phyloP scores from a whole-genome alignment of 1,140 invertebrate genomes.

The Trachymyrmex septentrionalis region DNA sequence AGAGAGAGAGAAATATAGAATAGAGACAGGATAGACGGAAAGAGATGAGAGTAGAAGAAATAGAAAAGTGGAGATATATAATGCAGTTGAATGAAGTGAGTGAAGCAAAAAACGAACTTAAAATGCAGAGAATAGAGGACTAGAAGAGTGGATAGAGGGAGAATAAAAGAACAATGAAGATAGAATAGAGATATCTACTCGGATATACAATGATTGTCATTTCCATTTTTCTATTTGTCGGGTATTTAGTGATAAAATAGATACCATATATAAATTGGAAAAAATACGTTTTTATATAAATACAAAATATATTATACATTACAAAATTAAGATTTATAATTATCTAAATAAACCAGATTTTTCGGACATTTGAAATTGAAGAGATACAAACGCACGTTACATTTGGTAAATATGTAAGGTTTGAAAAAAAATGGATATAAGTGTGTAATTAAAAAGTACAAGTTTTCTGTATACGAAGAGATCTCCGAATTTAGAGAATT shows the following conservation, averaged over 20 bases:
- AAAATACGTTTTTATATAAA: not conserved
- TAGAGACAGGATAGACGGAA: not conserved
- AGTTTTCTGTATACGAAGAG: not conserved
- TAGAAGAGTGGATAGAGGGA: not conserved
- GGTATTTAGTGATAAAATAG: not conserved
- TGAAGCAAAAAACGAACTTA: not conserved
- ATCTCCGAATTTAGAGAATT: not conserved
- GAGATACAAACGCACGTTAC: not conserved
- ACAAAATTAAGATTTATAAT: not conserved
- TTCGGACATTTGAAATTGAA: not conserved
- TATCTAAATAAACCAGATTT: not conserved
- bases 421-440: not conserved
- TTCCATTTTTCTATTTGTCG: not conserved
- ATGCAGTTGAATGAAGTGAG: constrained; percentile 1
- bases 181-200: not conserved
- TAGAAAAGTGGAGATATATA: constrained; percentile 16
- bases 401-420: not conserved
- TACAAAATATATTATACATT: not conserved
- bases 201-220: not conserved
- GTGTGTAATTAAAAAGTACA: not conserved
- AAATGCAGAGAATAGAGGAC: not conserved
- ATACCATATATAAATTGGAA: not conserved
- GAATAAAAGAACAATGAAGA: constrained; percentile 2
- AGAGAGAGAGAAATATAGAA: not conserved
- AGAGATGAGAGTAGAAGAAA: not conserved